phyloP scores from a whole-genome alignment of 2,888 invertebrate species.

The Apodemia duryi region DNA sequence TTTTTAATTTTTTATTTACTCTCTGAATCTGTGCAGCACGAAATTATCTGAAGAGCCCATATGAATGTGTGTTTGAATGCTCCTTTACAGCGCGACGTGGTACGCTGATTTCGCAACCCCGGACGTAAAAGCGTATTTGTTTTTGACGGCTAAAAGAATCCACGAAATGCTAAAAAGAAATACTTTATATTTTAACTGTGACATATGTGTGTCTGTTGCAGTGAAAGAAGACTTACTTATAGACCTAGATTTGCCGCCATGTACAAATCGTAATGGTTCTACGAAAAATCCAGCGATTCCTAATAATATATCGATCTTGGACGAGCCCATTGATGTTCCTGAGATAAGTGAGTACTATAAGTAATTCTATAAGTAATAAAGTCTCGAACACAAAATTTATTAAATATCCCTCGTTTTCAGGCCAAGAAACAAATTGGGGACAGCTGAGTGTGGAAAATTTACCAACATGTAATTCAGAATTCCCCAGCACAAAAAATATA shows the following conservation, averaged over 20 bases:
- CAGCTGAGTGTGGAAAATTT: slow-evolving; percentile 64
- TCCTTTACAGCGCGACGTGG: no score
- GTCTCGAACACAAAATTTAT: background rate
- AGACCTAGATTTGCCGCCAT: slow-evolving; percentile 83
- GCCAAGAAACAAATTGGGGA: slow-evolving; percentile 54
- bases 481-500: slow-evolving; percentile 39
- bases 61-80: no score
- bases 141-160: no score
- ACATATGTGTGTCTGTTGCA: slow-evolving; percentile 38
- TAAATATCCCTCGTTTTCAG: slow-evolving; percentile 40
- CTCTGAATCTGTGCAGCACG: no score
- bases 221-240: slow-evolving; percentile 85
- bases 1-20: no score
- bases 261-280: slow-evolving; percentile 47
- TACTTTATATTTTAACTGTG: background rate
- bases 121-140: no score
- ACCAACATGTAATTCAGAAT: slow-evolving; percentile 45
- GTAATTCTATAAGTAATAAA: background rate
- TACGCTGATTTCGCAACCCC: no score
- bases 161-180: background rate
- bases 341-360: slow-evolving; percentile 60
- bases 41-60: no score
- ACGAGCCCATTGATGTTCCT: slow-evolving; percentile 86
- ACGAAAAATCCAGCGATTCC: slow-evolving; percentile 39
- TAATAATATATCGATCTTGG: slow-evolving; percentile 78